These are phyloP conservation scores for Caradrina clavipalpis DNA, from an alignment of 2,888 invertebrate species.

Conservation along the genomic window DNA sequence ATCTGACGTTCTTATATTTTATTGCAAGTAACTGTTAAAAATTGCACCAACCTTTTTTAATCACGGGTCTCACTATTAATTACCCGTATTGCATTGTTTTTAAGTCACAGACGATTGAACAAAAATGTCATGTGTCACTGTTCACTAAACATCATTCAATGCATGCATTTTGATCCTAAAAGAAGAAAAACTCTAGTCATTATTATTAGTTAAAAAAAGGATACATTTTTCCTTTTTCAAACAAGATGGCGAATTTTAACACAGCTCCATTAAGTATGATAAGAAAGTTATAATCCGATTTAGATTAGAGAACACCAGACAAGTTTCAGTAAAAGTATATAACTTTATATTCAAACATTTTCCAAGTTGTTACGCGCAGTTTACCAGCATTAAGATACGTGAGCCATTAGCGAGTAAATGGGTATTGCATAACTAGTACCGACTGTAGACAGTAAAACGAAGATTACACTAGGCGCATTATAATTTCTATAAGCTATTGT, in stretches of 20 bases:
- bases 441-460: not conserved
- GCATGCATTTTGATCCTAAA: not conserved
- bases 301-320: conserved; percentile 27
- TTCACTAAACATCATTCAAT: not conserved
- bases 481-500: not conserved
- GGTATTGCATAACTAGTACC: conserved; percentile 26
- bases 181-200: not conserved
- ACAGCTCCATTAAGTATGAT: conserved; percentile 12
- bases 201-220: not conserved
- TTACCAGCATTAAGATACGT: conserved; percentile 29
- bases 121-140: not conserved
- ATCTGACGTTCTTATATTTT: not conserved
- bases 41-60: not conserved
- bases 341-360: conserved; percentile 23
- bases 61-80: not conserved
- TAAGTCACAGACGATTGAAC: not conserved
- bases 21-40: not conserved
- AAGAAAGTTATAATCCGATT: conserved; percentile 37
- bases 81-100: not conserved
- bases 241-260: not conserved
- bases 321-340: conserved; percentile 23
- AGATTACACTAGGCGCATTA: not conserved
- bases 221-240: not conserved
- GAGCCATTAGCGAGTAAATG: conserved; percentile 23
- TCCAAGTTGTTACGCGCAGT: conserved; percentile 25